Evolutionary conservation across 64 coral and sea anemone genomes (phyloP), one percentile per base, ranked within the genome.

Genomic region (Anthopleura sola): DNA sequence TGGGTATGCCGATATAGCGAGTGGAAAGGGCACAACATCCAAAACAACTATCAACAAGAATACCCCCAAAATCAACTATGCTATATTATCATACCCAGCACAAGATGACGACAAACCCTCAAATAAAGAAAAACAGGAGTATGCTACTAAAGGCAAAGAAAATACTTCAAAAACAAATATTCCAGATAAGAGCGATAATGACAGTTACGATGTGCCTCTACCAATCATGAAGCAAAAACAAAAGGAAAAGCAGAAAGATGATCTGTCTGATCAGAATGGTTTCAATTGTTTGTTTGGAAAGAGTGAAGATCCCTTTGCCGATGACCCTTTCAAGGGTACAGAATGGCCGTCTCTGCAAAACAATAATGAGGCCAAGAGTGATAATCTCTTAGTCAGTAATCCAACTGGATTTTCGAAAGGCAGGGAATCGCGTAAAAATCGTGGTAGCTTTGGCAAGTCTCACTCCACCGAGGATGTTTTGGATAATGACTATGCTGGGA

Each of bases 161-260:
- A 84, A 84, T 54, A 85, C 62, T 60, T 47, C 82, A 3, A 14
- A 28, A 28, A 34, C 28, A 71, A 23, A 48, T 23, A 24, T 79
- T 79, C 76, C 76, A 79, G 76, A 79, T 7, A 24, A 14, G 38
- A 18, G 20, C 24, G 56, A 29, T 75, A 64, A 88, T 85, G 93
- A 95, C 28, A 44, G 26, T 17, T 97, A 97, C 75, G 94, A 97
- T 69, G 87, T 92, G 33, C 94, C 94, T 21, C 88, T 92, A 21
- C 94, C 94, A 15, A 21, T 97, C 26, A 29, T 97, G 68, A 57
- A 57, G 64, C 40, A 84, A 13, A 95, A 47, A 85, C 75, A 78
- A 14, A 87, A 47, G 19, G 56, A 26, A 46, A 62, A 58, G 50
- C 47, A 62, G 81, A 83, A 87, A 12, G 87, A 71, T 38, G 71